Base-by-base conservation (phyloP, 2,113 vertebrate species). In the Serilophus lunatus region DNA sequence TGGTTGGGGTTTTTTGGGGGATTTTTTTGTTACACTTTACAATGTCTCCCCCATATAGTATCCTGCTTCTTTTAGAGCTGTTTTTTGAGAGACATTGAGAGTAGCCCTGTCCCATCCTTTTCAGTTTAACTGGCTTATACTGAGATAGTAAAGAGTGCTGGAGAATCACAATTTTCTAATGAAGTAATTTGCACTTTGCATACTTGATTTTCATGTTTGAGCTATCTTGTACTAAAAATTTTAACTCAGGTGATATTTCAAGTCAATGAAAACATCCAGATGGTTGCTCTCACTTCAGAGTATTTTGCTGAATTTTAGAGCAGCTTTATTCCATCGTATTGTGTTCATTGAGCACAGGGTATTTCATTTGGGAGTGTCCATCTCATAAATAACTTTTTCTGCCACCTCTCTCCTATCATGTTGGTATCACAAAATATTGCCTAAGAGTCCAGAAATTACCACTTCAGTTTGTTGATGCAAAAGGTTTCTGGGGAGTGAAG, bases 291-390 rank as follows among this genome's bases (percentile, higher is more conserved):
- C 10, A 24, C 68, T 93, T 69, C 60, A 92, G 68, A 77, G 8
- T 38, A 74, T 88, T 81, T 95, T 78, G 18, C 69, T 92, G 56
- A 92, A 90, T 60, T 90, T 88, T 83, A 88, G 45, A 77, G 65
- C 26, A 75, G 38, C 42, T 88, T 53, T 81, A 14, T 66, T 77
- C 56, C 38, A 68, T 65, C 3, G 2, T 35, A 19, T 29, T 71
- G 36, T 65, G 45, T 66, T 83, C 8, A 60, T 6, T 78, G 64
- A 71, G 29, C 54, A 77, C 6, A 68, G 33, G 12, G 18, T 29
- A 16, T 85, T 90, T 75, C 51, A 44, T 74, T 44, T 66, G 18
- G 63, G 44, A 77, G 59, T 35, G 7, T 13, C n/a, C 3, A 1
- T 49, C 54, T 90, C 82, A 90, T 71, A 94, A 80, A 63, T 35